Base-by-base conservation (phyloP, 1,140 invertebrate genomes). In the Euglossa dilemma region DNA sequence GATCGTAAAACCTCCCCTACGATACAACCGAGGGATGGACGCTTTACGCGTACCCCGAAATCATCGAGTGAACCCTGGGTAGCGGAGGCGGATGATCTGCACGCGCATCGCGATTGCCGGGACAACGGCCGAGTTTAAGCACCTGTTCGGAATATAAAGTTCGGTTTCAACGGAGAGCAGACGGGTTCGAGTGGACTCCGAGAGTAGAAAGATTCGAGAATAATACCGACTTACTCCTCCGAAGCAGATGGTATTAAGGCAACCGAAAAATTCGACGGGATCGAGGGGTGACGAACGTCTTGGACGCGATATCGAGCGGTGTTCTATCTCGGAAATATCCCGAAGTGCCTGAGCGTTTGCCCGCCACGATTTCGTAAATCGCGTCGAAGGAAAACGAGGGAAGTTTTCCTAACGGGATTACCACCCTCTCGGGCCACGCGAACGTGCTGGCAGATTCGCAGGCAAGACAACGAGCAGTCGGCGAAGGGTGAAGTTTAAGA, bases 381-480 rank as follows among this genome's bases (percentile, higher is more conserved):
- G 50, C 20, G 2, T 23, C 70, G 61, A 74, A 80, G 59, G 79
- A 36, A 36, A 72, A 80, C 71, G 67, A 71, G 67, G 25, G 28
- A 77, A 85, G 66, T 81, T 85, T 72, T 69, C 69, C 56, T 77
- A 82, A 87, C 85, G 67, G 79, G 84, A 57, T 82, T 73, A 59
- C 80, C 61, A 57, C 71, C 85, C 76, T 61, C 71, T 57, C 56
- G 70, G 57, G 52, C 59, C 45, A 77, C 43, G 67, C 54, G 54
- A 54, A 72, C 77, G 67, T 59, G 83, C 61, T 54, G 57, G 43
- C 52, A 54, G 56, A 80, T 59, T 80, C 76, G 28, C 54, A 71
- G 57, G 50, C 74, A 56, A 74, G 71, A 63, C 57, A 72, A 45
- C 50, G 25, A 74, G 66, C 61, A 59, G 57, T 61, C 56, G 57